Conservation (phyloP, 1,140 invertebrate species). For the Epicauta chinensis region DNA sequence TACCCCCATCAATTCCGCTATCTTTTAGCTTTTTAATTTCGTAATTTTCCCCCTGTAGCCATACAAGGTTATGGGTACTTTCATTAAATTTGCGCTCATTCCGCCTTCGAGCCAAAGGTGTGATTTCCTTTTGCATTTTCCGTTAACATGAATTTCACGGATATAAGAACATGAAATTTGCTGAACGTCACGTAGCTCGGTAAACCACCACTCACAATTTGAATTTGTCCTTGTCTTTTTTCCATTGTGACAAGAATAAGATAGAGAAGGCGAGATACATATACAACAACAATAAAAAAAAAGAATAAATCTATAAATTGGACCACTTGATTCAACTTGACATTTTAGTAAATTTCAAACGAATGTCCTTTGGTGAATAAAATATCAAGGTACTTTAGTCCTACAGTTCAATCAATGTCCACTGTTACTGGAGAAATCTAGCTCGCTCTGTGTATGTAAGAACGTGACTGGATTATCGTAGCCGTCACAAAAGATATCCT, state of each 20-base stretch:
- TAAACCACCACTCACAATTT: not conserved
- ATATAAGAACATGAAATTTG: conserved; percentile 5
- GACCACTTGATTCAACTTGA: conserved; percentile 27
- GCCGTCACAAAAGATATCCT: conserved; percentile 24
- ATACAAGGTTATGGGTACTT: too few relatives aligned
- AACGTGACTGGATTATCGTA: conserved; percentile 27
- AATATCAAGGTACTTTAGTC: conserved; percentile 31
- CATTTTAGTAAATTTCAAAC: conserved; percentile 29
- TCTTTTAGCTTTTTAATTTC: too few relatives aligned
- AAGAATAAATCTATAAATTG: conserved; percentile 23
- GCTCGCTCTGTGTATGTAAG: conserved; percentile 16
- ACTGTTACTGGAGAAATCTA: conserved; percentile 24
- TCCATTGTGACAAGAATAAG: not conserved
- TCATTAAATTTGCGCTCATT: too few relatives aligned
- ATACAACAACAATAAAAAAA: too few relatives aligned
- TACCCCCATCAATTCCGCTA: too few relatives aligned
- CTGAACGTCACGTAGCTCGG: conserved; percentile 12
- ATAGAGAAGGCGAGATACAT: too few relatives aligned
- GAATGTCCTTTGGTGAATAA: conserved; percentile 32
- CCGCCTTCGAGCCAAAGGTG: too few relatives aligned
- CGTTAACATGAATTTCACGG: conserved; percentile 7
- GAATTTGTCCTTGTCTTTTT: not conserved
- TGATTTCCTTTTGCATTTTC: conserved; percentile 10
- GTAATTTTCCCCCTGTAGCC: too few relatives aligned
- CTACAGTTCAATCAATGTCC: conserved; percentile 33